Evolutionary conservation across 1,140 invertebrate genomes (phyloP).

Genomic region (Leucophenga varia): DNA sequence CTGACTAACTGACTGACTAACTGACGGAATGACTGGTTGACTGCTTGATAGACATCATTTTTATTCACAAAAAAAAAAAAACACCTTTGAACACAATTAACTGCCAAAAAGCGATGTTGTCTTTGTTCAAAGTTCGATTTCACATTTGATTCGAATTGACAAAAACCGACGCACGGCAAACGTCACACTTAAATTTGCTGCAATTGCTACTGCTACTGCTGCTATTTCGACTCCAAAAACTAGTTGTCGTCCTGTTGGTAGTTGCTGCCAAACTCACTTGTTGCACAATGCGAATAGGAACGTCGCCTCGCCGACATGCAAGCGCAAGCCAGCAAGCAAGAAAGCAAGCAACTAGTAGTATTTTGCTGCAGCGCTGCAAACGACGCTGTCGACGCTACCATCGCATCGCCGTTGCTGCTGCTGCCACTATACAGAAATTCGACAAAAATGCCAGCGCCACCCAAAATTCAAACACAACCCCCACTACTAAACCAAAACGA

Average conservation of each 20-base stretch:
- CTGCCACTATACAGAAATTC: slow-evolving; percentile 36
- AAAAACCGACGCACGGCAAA: slow-evolving; percentile 1
- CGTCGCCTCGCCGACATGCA: slow-evolving; percentile 29
- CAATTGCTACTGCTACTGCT: slow-evolving; percentile 14
- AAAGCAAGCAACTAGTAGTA: slow-evolving; percentile 3
- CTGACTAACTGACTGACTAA: no score
- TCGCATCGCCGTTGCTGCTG: slow-evolving; percentile 20
- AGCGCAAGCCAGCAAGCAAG: slow-evolving; percentile 13
- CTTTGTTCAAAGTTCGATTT: no score
- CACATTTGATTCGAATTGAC: no score
- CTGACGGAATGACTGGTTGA: no score
- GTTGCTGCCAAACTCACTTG: slow-evolving; percentile 56
- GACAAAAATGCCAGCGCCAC: slow-evolving; percentile 46
- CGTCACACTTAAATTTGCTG: slow-evolving; percentile 7
- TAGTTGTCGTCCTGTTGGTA: slow-evolving; percentile 55
- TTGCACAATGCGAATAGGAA: slow-evolving; percentile 50
- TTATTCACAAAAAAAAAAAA: neutral
- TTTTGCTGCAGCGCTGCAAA: slow-evolving; percentile 36
- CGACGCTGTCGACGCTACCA: slow-evolving; percentile 21
- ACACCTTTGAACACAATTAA: slow-evolving; percentile 23
- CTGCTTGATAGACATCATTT: no score
- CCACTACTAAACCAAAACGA: no score
- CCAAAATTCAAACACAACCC: neutral
- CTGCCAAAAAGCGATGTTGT: slow-evolving; percentile 8
- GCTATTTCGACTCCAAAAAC: slow-evolving; percentile 34